Evolutionary conservation across 1,140 invertebrate species (phyloP), one percentile per base, ranked within the genome.

Genomic region (Lordiphosa clarofinis): DNA sequence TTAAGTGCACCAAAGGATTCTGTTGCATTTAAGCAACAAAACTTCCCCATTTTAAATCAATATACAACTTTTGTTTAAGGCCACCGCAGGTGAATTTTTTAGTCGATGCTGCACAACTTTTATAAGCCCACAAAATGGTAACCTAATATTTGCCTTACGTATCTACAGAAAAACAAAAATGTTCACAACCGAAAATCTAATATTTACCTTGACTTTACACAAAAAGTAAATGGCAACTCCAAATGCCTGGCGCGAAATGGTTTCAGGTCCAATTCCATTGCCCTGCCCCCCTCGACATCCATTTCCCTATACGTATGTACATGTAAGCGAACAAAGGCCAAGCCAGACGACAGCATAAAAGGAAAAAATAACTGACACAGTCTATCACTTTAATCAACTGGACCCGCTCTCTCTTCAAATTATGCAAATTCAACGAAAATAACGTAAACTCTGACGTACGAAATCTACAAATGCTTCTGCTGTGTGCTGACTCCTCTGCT

Each of bases 311-410:
- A 31, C 58, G 57, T 11, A n/a, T 39, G 36, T 48, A 31, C 13
- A 19, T 36, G 38, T 46, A 67, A 60, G 59, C 61, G 72, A 52
- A 84, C 78, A 82, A 84, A 74, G 73, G 64, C 55, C 72, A 59
- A 56, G 59, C 68, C 72, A 72, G 76, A 76, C 76, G 56, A 67
- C 31, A 53, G 28, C 37, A 61, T 8, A 31, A 31, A 38, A 49
- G 24, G 21, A 38, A 36, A 48, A 40, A 31, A 19, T 19, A 19
- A 55, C 66, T 49, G 57, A 53, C 48, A 49, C 54, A 63, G 72
- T 79, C 76, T 75, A 82, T 84, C 76, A 76, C 76, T 82, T 82
- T 82, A 84, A 82, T 82, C 76, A 82, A 82, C 76, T 81, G 75
- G 56, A 56, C 57, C 53, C 46, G 58, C 59, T 31, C 36, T 19